Conservation (phyloP, 2,113 vertebrate species). For the Antidorcas marsupialis region DNA sequence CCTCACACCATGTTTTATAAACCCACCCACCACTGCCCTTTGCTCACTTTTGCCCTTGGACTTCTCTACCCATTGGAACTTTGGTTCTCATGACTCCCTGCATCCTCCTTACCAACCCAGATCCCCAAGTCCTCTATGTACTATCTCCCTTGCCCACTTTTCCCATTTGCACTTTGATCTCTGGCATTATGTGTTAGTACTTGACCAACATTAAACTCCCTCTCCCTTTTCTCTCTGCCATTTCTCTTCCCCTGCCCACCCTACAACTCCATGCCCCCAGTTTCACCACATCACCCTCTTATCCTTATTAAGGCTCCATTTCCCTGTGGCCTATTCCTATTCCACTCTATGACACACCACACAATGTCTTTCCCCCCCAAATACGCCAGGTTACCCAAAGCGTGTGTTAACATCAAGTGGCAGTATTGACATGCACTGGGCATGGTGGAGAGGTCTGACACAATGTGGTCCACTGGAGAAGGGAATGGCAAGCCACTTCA, state of each 20-base stretch:
- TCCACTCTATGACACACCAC: background rate
- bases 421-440: background rate
- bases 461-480: too few species aligned
- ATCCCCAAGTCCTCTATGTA: background rate
- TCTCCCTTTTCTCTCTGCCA: background rate
- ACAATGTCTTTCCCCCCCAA: background rate
- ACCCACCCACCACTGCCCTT: background rate
- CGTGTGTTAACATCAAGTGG: background rate
- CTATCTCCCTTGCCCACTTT: background rate
- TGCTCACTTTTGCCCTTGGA: background rate
- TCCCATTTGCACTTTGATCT: background rate
- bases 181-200: background rate
- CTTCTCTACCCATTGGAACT: too few species aligned
- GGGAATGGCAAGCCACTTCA: too few species aligned
- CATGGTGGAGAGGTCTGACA: too few species aligned
- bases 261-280: too few species aligned
- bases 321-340: background rate
- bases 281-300: too few species aligned
- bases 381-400: background rate
- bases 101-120: background rate
- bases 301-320: background rate
- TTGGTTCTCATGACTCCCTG: background rate
- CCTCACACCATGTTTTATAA: background rate
- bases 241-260: background rate
- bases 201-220: background rate